These are phyloP conservation scores for Halichondria panicea DNA, from an alignment of 37 sponge, comb jelly and placozoan species.

Conservation along the genomic window DNA sequence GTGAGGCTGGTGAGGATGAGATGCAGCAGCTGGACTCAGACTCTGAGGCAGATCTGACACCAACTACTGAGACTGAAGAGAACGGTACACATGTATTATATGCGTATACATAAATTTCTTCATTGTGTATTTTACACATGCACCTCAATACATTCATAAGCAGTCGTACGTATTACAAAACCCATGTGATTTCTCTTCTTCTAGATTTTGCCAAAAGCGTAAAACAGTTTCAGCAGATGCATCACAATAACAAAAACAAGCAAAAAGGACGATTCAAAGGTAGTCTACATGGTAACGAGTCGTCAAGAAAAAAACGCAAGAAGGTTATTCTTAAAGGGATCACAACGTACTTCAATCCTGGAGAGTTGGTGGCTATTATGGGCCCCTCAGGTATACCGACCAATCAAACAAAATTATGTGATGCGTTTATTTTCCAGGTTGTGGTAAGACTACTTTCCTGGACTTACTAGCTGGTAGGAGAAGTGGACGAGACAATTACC, in stretches of 20 bases:
- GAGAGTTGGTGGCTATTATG: constrained; percentile 84
- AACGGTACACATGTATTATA: background rate
- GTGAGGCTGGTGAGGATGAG: background rate
- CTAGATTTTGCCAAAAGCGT: background rate
- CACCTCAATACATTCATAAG: too few relatives aligned
- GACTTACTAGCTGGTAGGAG: constrained; percentile 72
- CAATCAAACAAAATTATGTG: background rate
- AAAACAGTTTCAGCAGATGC: background rate
- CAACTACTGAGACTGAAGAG: background rate
- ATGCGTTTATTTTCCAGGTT: constrained; percentile 44
- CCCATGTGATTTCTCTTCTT: background rate
- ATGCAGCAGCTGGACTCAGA: constrained; percentile 1
- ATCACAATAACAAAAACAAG: too few relatives aligned
- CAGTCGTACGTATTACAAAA: too few relatives aligned
- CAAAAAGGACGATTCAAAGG: too few relatives aligned
- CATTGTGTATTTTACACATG: too few relatives aligned
- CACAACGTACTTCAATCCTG: constrained; percentile 84
- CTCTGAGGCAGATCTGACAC: too few relatives aligned
- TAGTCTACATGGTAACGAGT: too few relatives aligned
- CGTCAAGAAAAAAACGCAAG: too few relatives aligned
- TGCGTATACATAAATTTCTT: too few relatives aligned
- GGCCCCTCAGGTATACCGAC: constrained; percentile 78
- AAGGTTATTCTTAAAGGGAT: constrained; percentile 66
- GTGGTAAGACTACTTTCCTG: constrained; percentile 84
- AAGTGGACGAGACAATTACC: constrained; percentile 6